Evolutionary conservation across 2,113 vertebrate genomes (phyloP), one percentile per base, ranked within the genome.

Genomic region (Jacana jacana): DNA sequence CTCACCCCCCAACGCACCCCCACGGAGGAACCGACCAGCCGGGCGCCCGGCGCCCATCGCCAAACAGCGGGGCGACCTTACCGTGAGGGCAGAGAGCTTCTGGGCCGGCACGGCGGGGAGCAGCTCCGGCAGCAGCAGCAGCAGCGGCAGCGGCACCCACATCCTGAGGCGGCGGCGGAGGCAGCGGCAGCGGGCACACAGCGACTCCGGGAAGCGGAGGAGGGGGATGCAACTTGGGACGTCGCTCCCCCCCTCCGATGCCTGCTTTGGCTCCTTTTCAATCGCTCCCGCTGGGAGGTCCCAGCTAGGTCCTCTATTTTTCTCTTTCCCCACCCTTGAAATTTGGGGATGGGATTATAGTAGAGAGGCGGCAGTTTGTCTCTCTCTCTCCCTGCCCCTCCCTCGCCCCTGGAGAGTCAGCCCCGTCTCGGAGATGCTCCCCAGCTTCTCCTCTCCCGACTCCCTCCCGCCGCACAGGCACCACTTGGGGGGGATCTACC

Each of bases 41-140:
- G 13, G 31, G n/a, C 3, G 17, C 22, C 35, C 48, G 31, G 30
- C 49, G 17, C 39, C 40, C 61, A 35, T 35, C n/a, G 23, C 60
- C 44, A 73, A 4, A 19, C 13, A 12, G 46, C 40, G 27, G 49
- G 57, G 23, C 22, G 11, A 54, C 68, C 97, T 98, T 97, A 98
- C 98, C 98, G 97, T 98, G 60, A 98, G 97, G 35, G 98, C 98
- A 6, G 98, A 98, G 89, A 98, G 97, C 87, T 97, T 98, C 96
- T 98, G 98, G 30, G 98, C 97, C 66, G 96, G 96, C 87, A 94
- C 97, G 33, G 64, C 93, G 23, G 93, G 93, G 22, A 97, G 94
- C 89, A 98, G 94, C 93, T 84, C 96, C 12, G 95, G 91, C 27
- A 98, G 91, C 92, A 97, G 94, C 91, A 93, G 96, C 97, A 98